phyloP scores from a whole-genome alignment of 2,797 vertebrate genomes.

The Eulemur rubriventer region DNA sequence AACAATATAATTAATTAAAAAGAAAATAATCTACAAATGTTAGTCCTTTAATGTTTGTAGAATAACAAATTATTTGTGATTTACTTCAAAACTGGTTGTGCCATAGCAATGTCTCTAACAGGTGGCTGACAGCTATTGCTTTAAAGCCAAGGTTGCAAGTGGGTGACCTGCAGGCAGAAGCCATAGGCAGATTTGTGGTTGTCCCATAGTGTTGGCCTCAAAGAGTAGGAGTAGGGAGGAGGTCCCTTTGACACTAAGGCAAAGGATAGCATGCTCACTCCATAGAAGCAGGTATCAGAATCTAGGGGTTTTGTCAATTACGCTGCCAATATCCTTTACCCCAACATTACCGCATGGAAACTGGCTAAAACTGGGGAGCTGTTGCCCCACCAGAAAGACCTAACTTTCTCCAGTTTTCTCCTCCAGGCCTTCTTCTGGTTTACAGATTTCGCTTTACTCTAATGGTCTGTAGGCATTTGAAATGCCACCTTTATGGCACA shows the following conservation, averaged over 20 bases:
- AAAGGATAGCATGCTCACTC: neutral
- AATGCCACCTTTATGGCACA: neutral
- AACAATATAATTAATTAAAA: neutral
- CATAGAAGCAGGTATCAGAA: neutral
- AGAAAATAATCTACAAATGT: conserved; percentile 2
- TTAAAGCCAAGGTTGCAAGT: neutral
- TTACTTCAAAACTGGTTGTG: neutral
- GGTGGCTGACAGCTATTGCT: neutral
- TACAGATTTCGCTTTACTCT: neutral
- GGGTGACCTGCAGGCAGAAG: neutral
- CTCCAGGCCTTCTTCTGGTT: neutral
- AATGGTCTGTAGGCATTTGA: neutral
- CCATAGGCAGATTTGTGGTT: neutral
- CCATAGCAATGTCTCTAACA: neutral
- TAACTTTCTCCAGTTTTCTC: neutral
- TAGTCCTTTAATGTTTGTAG: neutral
- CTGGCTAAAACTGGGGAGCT: neutral
- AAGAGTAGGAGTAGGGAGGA: neutral
- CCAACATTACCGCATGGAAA: neutral
- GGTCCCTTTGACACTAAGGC: neutral
- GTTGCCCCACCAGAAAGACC: neutral
- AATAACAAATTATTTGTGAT: conserved; percentile 7
- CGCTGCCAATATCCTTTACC: neutral
- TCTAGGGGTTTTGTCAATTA: neutral
- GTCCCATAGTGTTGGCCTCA: neutral